Base-by-base conservation (phyloP, 2,797 vertebrate genomes). In the Rhyacichthys aspro region DNA sequence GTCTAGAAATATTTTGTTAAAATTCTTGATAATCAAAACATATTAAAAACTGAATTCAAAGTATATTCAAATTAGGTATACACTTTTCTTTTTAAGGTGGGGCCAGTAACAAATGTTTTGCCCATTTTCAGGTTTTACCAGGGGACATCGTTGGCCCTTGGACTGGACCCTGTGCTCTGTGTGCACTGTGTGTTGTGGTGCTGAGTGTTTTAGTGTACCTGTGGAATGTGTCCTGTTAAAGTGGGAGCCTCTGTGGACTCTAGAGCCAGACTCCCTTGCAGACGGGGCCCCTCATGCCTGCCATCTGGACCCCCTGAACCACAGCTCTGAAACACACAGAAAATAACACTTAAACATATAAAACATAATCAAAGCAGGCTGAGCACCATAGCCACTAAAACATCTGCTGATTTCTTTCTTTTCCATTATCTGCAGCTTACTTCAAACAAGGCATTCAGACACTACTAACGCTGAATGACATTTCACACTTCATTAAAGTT, bases 221-320 rank as follows among this genome's bases (percentile, higher is more conserved):
- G 84, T 93, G 90, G 86, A 93, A 92, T 92, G 91, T 92, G 89
- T 91, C 88, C 90, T 86, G 89, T 89, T 91, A 85, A 93, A 93
- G 89, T 84, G 84, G 84, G 86, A 89, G 88, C 84, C 88, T 87
- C 78, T 67, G 82, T 86, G 88, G 91, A 89, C 91, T 91, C 90
- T 94, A 93, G 80, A 93, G 90, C 89, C 90, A 86, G 86, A 85
- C 87, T 90, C 89, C 87, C 85, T 76, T 81, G 84, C 88, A 91
- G 90, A 85, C 88, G 74, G 74, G 86, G 76, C 87, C 90, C 91
- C 89, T 88, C 82, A 81, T 84, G 81, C 88, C 91, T 91, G 91
- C 91, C 90, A 91, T 90, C 90, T 89, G 91, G 90, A 92, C 88
- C 83, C 83, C 85, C 80, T 85, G 81, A 91, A 89, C 79, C 69